Evolutionary conservation across 1,140 invertebrate genomes (phyloP).

Genomic region (Drosophila orosa): DNA sequence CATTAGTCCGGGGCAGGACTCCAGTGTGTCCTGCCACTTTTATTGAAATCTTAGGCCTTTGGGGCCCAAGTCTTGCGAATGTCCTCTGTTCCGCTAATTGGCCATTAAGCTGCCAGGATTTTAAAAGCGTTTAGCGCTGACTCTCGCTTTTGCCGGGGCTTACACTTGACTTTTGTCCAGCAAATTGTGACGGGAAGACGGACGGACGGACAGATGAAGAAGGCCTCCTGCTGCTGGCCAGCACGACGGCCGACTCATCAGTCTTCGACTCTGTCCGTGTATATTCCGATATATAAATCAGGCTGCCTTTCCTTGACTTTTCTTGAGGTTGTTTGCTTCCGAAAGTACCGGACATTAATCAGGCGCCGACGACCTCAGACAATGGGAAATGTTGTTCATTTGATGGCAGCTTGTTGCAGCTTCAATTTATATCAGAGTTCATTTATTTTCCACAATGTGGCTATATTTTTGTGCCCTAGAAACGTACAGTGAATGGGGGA

Average conservation of each 20-base stretch:
- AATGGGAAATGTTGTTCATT: conserved; percentile 37
- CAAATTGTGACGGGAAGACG: conserved; percentile 17
- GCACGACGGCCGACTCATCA: conserved; percentile 34
- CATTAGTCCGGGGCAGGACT: conserved; percentile 43
- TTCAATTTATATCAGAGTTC: conserved; percentile 31
- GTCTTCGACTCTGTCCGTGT: conserved; percentile 4
- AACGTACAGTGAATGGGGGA: neutral
- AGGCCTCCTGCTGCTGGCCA: conserved; percentile 60
- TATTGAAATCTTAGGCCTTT: conserved; percentile 66
- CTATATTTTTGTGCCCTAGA: neutral
- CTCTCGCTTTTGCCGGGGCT: conserved; percentile 40
- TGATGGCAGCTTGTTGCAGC: conserved; percentile 39
- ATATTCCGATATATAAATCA: conserved; percentile 60
- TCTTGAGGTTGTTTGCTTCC: conserved; percentile 52
- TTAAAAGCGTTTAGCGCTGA: conserved; percentile 54
- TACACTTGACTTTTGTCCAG: conserved; percentile 46
- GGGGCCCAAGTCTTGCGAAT: conserved; percentile 11
- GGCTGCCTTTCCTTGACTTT: conserved; percentile 51
- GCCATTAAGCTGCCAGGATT: conserved; percentile 65
- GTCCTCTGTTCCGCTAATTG: conserved; percentile 65
- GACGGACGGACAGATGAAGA: conserved; percentile 1
- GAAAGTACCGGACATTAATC: conserved; percentile 46
- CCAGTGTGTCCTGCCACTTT: conserved; percentile 39
- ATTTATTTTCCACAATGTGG: conserved; percentile 23
- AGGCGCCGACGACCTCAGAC: conserved; percentile 27